Evolutionary conservation across 1,140 invertebrate species (phyloP), one percentile per base, ranked within the genome.

Genomic region (Platyscapa corneri): DNA sequence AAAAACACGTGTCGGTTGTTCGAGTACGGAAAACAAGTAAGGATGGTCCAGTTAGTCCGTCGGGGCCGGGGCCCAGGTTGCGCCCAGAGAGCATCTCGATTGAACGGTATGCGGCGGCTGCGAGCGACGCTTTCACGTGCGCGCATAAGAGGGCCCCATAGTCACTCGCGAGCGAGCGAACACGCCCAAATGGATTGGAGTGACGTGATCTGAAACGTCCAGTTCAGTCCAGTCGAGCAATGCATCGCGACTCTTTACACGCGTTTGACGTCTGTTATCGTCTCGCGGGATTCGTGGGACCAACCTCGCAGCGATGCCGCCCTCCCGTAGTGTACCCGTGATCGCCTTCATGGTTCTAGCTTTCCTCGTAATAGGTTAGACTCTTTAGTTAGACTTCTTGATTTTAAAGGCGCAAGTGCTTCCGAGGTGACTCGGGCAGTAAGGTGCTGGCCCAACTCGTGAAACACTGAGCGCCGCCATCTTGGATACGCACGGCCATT

Each of bases 111-210:
- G n/a, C n/a, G n/a, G n/a, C n/a, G n/a, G n/a, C n/a, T n/a, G n/a
- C n/a, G n/a, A n/a, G n/a, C n/a, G n/a, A 18, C 72, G 74, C 49
- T 83, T 75, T 72, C 18, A 56, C 76, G 53, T 72, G 42, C 46
- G 42, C 75, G 76, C 83, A 67, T 78, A 42, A 84, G 83, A 84
- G 75, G 64, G 83, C 83, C 83, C 30, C 83, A 78, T 72, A 37
- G 64, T 67, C 78, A 27, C 20, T 60, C 56, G 56, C 23, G 56
- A 60, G 5, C 23, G 27, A 83, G 72, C 39, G 75, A 78, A 78
- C 83, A 84, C 83, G 49, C 83, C 83, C 75, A 79, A 46, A 49
- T 60, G 70, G 64, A 67, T 78, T 42, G 27, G 42, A 46, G 75
- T 34, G 0, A 53, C 75, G 8, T 10, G 65, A 30, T 30, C 3